Base-by-base conservation (phyloP, 2,888 invertebrate genomes). In the Watsonalla cultraria region DNA sequence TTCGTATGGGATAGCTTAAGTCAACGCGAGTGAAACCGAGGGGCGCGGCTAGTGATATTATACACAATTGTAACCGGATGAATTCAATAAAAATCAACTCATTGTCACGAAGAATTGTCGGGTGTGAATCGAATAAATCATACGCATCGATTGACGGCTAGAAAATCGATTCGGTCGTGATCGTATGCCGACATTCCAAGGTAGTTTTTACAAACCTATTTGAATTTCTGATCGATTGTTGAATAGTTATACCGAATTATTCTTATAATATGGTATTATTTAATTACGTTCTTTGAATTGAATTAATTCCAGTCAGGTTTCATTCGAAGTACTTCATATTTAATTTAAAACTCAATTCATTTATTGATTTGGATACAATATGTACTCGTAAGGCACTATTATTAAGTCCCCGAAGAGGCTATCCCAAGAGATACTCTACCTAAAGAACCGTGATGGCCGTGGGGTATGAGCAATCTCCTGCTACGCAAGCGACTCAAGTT, bases 91-190 rank as follows among this genome's bases (percentile, higher is more conserved):
- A 47, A n/a, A 13, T 6, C 13, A n/a, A n/a, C 34, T 48, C 9
- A 48, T 48, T 37, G 14, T 48, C 49, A 39, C 69, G 60, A 63
- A 77, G 72, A 73, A 69, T 70, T 73, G 72, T 70, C 69, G 76
- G 66, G 69, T 78, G 77, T 77, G 79, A 74, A 80, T 74, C 82
- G 79, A 79, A 84, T 86, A 85, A 84, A 84, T 86, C 84, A 85
- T 74, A 72, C 66, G 68, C 56, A 61, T 64, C 78, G 80, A 81
- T 77, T 80, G 84, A 83, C 81, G 72, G 78, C 76, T 78, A 76
- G 79, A 77, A 82, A 86, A 86, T 86, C 84, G 86, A 86, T 86
- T 84, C 72, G 78, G 65, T 73, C 73, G 76, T 68, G 75, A 78
- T 71, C 70, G 76, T 65, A 71, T 66, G 69, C 68, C 62, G 60